phyloP scores from a whole-genome alignment of 2,888 invertebrate genomes.

The Isotomurus palustris region DNA sequence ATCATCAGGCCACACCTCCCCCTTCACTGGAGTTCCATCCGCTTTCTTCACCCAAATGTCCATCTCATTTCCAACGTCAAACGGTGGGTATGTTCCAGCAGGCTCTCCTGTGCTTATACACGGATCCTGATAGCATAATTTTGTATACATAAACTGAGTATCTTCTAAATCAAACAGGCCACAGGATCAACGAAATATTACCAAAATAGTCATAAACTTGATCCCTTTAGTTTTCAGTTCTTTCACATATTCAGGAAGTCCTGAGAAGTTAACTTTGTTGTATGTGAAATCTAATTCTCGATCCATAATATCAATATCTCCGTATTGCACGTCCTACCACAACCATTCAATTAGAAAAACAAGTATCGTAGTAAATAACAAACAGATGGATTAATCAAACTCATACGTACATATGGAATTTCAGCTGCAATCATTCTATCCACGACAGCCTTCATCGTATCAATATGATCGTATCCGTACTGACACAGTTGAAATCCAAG shows the following conservation, averaged over 20 bases:
- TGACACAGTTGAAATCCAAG: constrained; percentile 76
- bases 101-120: constrained; percentile 35
- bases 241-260: constrained; percentile 63
- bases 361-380: not conserved
- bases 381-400: not conserved
- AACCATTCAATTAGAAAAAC: not conserved
- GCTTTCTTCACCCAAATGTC: constrained; percentile 30
- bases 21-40: constrained; percentile 15
- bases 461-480: constrained; percentile 63
- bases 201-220: constrained; percentile 34
- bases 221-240: constrained; percentile 59
- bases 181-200: too few relatives aligned
- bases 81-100: constrained; percentile 25
- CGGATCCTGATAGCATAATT: constrained; percentile 28
- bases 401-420: constrained; percentile 58
- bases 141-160: not conserved
- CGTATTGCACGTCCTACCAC: constrained; percentile 24
- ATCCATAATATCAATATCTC: constrained; percentile 66
- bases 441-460: constrained; percentile 62
- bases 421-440: constrained; percentile 64
- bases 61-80: constrained; percentile 28
- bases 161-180: too few relatives aligned
- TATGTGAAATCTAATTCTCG: constrained; percentile 73
- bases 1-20: constrained; percentile 23
- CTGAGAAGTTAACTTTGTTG: constrained; percentile 59